Base-by-base conservation (phyloP, 1,140 invertebrate genomes). In the Ostrea edulis region DNA sequence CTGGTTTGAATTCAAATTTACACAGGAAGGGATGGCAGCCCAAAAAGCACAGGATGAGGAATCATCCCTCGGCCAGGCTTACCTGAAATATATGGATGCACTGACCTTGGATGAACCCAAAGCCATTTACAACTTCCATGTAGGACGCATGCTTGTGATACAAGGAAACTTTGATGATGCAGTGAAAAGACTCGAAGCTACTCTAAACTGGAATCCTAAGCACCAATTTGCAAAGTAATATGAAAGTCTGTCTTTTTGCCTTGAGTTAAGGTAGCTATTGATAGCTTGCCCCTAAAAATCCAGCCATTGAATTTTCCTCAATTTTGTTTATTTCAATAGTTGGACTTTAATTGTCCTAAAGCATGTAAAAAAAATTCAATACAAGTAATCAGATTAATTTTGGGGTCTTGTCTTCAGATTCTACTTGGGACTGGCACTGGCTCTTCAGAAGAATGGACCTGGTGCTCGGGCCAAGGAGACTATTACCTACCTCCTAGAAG, bases 41-140 rank as follows among this genome's bases (percentile, higher is more conserved):
- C 93, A 94, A 85, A 94, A 94, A 86, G 94, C 93, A 22, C 86
- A 90, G 20, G 93, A 94, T 91, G 91, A 94, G 52, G 90, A 93
- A 58, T 92, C 92, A 7, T 90, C 93, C 4, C 90, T 95, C 0
- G 94, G 94, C 35, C 94, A 95, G 87, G 94, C 94, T 8, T 95
- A 92, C 89, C 89, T 93, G 17, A 95, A 95, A 89, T 95, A 94
- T 68, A 88, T 93, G 89, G 94, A 94, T 91, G 93, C 94, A 25
- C 52, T 95, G 62, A 88, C 87, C 14, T 83, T 94, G 55, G 94
- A 95, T 86, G 93, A 95, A 65, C 88, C 93, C 5, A 94, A 94
- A 83, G 91, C 94, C 35, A 65, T 93, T 5, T 93, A 93, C 87
- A 94, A 94, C 88, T 95, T 95, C 87, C 94, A 95, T 91, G 94